Conservation (phyloP, 2,113 vertebrate genomes). For the Nymphicus hollandicus region DNA sequence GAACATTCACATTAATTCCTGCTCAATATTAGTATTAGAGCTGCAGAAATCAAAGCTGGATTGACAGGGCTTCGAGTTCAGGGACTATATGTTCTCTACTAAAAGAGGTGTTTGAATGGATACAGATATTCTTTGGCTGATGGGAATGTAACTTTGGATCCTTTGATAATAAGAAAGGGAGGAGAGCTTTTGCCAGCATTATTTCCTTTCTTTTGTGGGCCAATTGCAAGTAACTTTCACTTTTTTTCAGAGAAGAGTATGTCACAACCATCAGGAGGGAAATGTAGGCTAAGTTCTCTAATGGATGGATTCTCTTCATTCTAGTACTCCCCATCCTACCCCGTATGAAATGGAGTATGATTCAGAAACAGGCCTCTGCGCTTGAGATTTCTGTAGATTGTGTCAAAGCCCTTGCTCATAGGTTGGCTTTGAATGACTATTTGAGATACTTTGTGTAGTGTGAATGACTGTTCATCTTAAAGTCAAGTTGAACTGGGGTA, state of each 20-base stretch:
- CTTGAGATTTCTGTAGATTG: not conserved
- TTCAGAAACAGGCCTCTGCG: not conserved
- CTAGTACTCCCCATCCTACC: not conserved
- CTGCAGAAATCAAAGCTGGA: not conserved
- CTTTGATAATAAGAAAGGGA: not conserved
- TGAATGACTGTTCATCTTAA: not conserved
- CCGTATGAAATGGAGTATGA: rapidly evolving
- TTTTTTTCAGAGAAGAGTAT: not conserved
- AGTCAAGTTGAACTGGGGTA: not conserved
- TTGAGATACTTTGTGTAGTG: not conserved
- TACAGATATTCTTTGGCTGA: not conserved
- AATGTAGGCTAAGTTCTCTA: not conserved
- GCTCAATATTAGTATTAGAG: not conserved
- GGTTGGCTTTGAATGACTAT: not conserved
- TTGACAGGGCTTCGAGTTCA: not conserved
- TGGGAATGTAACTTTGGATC: not conserved
- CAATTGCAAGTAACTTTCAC: not conserved
- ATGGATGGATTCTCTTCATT: rapidly evolving
- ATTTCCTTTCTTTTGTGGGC: not conserved
- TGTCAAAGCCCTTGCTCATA: not conserved
- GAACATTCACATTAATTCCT: not conserved
- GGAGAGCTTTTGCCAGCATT: not conserved
- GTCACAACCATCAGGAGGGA: not conserved
- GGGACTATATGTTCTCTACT: not conserved
- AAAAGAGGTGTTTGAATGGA: not conserved